Conservation (phyloP, 2,888 invertebrate genomes). For the Eudemis profundana region DNA sequence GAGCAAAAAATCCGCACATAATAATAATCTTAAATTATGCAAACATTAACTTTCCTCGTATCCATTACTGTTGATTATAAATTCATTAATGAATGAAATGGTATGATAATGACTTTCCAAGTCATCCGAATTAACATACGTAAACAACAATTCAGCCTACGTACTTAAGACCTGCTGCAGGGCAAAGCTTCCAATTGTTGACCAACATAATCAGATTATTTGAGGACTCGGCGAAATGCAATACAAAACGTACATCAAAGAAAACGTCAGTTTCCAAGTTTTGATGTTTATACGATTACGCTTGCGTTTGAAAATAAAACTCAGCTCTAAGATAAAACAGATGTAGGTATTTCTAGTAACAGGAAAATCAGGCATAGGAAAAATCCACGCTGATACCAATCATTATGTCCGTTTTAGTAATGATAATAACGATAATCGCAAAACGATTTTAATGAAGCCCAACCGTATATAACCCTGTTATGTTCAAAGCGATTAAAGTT, state of each 20-base stretch:
- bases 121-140: constrained; percentile 28
- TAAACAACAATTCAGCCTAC: constrained; percentile 13
- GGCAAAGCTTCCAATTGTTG: background rate
- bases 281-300: constrained; percentile 15
- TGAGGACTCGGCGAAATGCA: constrained; percentile 17
- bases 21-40: constrained; percentile 27
- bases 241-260: constrained; percentile 29
- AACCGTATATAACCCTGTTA: background rate
- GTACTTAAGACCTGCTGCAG: background rate
- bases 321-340: constrained; percentile 30
- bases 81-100: constrained; percentile 28
- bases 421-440: background rate
- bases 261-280: constrained; percentile 16
- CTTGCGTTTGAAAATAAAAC: constrained; percentile 28
- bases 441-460: background rate
- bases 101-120: constrained; percentile 28
- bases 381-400: background rate
- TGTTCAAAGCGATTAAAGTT: background rate
- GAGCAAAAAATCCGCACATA: constrained; percentile 4
- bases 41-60: constrained; percentile 37
- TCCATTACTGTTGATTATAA: constrained; percentile 29
- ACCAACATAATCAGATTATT: constrained; percentile 21
- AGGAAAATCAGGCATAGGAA: background rate
- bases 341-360: constrained; percentile 18
- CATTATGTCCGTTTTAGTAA: background rate